Evolutionary conservation across 2,888 invertebrate species (phyloP), one percentile per base, ranked within the genome.

Genomic region (Drosophila borborema): DNA sequence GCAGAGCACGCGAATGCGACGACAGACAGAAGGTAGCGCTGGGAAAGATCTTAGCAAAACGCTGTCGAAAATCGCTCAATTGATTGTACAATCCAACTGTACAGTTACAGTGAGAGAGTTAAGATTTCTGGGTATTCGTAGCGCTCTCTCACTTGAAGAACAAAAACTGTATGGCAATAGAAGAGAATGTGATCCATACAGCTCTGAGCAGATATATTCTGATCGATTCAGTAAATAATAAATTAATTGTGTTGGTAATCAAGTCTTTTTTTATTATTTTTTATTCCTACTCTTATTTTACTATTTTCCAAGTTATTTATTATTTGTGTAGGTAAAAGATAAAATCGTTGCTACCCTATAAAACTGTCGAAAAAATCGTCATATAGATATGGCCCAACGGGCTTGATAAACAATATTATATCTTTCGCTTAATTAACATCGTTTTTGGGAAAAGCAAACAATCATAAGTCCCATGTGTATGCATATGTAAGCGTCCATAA

Each of bases 1-100:
- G 59, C 36, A n/a, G 2, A 41, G 54, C 28, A 43, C 36, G 46
- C 31, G 43, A 65, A 48, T 28, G 36, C 60, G 40, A 63, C 60
- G 40, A 61, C 51, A 49, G 40, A 61, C 51, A 49, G 53, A 54
- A 54, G 53, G 53, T 23, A 20, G 38, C 56, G 18, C 53, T 59
- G 58, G 31, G 60, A 63, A 70, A 75, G 72, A 85, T 71, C 68
- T 75, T 36, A 48, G 53, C 68, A 38, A 54, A 72, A 72, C 74
- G 62, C 62, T 74, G 72, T 75, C 81, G 75, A 86, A 80, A 56
- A 68, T 60, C 51, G 58, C 78, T 77, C 86, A 64, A 86, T 77
- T 62, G 49, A 54, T 64, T 75, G 23, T 63, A 45, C 45, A 45
- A 45, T 58, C 36, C 45, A 58, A 58, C 58, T 45, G 43, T 58